Evolutionary conservation across 1,140 invertebrate species (phyloP).

Genomic region (Xylocopa sonorina): DNA sequence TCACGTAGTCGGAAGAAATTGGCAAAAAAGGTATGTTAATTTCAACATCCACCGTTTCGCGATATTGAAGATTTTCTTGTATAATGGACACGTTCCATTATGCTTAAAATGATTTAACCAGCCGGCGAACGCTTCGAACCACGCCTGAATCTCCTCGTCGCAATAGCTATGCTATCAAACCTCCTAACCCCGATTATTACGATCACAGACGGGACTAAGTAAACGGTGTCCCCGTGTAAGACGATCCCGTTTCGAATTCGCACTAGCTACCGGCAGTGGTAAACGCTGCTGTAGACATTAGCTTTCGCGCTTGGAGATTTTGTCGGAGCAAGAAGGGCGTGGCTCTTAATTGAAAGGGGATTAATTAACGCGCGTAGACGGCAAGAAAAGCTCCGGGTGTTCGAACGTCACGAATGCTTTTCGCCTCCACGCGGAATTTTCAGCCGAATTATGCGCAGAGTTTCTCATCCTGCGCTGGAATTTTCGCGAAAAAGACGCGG

Average conservation of each 20-base stretch:
- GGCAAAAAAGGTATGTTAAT: too few relatives aligned
- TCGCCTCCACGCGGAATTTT: constrained; percentile 41
- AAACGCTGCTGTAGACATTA: constrained; percentile 46
- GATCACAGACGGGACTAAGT: constrained; percentile 18
- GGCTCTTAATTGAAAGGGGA: constrained; percentile 67
- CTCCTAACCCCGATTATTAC: constrained; percentile 26
- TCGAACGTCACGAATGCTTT: constrained; percentile 50
- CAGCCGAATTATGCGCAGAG: constrained; percentile 60
- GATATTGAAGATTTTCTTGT: too few relatives aligned
- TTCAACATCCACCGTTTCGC: too few relatives aligned
- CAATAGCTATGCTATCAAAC: not conserved
- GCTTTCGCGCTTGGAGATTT: constrained; percentile 59
- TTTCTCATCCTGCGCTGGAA: constrained; percentile 19
- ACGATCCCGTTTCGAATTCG: constrained; percentile 47
- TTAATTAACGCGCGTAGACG: constrained; percentile 64
- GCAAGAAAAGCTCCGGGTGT: constrained; percentile 51
- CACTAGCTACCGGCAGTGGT: constrained; percentile 38
- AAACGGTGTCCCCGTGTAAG: constrained; percentile 30
- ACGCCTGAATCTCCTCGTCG: not conserved
- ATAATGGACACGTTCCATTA: too few relatives aligned
- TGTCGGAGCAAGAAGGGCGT: constrained; percentile 56
- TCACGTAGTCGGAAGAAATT: not conserved
- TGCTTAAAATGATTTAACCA: too few relatives aligned
- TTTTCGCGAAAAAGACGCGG: constrained; percentile 24
- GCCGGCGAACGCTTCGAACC: too few relatives aligned